These are phyloP conservation scores for Colletes collaris DNA, from an alignment of 2,888 invertebrate genomes.

Conservation along the genomic window DNA sequence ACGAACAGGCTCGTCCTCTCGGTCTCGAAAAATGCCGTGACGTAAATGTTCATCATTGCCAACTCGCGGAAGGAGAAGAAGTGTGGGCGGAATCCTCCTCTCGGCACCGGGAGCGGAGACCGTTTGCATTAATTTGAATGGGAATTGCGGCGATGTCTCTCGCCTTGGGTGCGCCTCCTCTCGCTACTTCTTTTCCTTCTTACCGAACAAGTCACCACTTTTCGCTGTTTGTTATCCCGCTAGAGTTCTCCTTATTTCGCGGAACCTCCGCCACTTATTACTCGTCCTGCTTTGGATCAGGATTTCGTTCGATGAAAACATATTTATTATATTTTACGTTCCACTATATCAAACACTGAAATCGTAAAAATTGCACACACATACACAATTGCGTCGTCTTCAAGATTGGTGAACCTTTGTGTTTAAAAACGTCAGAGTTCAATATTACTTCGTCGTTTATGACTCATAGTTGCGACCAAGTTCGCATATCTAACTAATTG, in stretches of 20 bases:
- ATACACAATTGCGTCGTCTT: too few relatives aligned
- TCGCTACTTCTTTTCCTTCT: conserved; percentile 40
- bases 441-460: too few relatives aligned
- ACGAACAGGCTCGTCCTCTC: conserved; percentile 23
- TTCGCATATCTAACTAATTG: too few relatives aligned
- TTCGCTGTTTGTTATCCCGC: conserved; percentile 70
- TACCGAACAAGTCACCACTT: conserved; percentile 68
- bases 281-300: conserved; percentile 43
- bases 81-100: conserved; percentile 69
- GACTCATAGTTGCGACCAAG: too few relatives aligned
- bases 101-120: conserved; percentile 65
- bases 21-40: conserved; percentile 53
- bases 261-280: conserved; percentile 49
- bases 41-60: conserved; percentile 73
- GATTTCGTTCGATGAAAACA: conserved; percentile 29
- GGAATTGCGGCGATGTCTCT: conserved; percentile 72
- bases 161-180: conserved; percentile 45
- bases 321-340: too few relatives aligned
- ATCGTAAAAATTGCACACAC: neutral
- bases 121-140: conserved; percentile 80
- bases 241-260: conserved; percentile 49
- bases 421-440: too few relatives aligned
- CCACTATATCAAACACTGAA: too few relatives aligned
- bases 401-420: too few relatives aligned
- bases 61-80: conserved; percentile 57